phyloP scores from a whole-genome alignment of 1,140 invertebrate genomes.

The Globodera rostochiensis region DNA sequence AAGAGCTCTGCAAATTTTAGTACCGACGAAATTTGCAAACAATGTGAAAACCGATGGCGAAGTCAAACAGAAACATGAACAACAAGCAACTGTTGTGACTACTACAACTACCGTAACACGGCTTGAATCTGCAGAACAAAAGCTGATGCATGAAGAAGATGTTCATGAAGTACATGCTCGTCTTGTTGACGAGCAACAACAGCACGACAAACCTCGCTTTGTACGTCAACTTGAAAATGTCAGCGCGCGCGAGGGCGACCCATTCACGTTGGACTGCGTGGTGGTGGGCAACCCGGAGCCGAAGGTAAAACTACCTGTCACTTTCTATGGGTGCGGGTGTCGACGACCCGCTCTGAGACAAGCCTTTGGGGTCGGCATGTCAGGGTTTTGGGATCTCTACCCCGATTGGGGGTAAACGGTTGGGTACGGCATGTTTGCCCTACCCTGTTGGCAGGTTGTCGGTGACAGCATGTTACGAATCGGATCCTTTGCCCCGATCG shows the following conservation, averaged over 20 bases:
- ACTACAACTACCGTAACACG: constrained; percentile 2
- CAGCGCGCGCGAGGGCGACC: constrained; percentile 62
- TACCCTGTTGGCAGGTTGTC: no score
- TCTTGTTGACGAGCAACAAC: neutral
- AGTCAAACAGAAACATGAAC: neutral
- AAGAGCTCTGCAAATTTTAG: constrained; percentile 6
- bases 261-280: constrained; percentile 67
- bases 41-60: neutral
- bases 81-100: constrained; percentile 15
- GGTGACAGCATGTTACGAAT: no score
- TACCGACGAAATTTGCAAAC: constrained; percentile 16
- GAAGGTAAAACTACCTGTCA: constrained; percentile 24
- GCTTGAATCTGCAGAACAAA: neutral
- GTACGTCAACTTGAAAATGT: constrained; percentile 56
- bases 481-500: no score
- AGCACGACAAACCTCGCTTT: constrained; percentile 57
- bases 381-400: no score
- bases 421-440: no score
- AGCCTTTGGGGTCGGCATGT: no score
- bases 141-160: neutral
- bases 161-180: neutral
- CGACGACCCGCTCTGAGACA: no score
- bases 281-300: constrained; percentile 69
- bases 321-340: no score
- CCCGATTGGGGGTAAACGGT: no score